These are phyloP conservation scores for Lasioglossum figueresi DNA, from an alignment of 2,888 invertebrate genomes.

Conservation along the genomic window DNA sequence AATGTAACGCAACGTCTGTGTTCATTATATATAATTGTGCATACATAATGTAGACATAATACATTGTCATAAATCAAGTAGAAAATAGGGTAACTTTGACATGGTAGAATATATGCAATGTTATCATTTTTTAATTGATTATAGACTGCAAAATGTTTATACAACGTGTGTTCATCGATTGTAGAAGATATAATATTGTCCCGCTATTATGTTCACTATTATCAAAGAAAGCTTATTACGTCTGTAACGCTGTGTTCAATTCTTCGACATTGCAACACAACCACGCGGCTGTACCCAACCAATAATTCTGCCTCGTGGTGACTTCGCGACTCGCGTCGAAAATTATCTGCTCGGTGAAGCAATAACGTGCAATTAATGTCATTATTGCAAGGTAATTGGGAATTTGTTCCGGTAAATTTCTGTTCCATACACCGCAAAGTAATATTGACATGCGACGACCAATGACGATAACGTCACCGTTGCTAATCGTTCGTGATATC, in stretches of 20 bases:
- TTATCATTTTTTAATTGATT: not conserved
- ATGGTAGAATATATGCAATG: not conserved
- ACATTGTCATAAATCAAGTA: not conserved
- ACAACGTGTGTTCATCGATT: not conserved
- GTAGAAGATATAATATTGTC: not conserved
- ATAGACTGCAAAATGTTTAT: not conserved
- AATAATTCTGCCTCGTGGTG: slow-evolving; percentile 41
- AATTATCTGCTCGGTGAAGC: slow-evolving; percentile 47
- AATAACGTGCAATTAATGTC: slow-evolving; percentile 54
- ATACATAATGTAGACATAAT: not conserved
- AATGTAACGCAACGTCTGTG: no score
- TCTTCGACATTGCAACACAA: not conserved
- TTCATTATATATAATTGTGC: no score
- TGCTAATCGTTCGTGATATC: not conserved
- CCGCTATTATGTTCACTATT: not conserved
- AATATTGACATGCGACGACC: slow-evolving; percentile 37
- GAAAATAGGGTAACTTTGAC: not conserved
- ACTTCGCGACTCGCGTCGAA: slow-evolving; percentile 48
- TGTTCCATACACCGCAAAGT: slow-evolving; percentile 38
- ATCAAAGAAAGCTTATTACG: not conserved
- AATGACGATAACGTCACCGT: slow-evolving; percentile 3
- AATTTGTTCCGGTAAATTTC: slow-evolving; percentile 55
- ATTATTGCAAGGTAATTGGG: slow-evolving; percentile 53
- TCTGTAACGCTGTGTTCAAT: not conserved
- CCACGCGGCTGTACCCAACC: not conserved